Evolutionary conservation across 2,113 vertebrate genomes (phyloP), one percentile per base, ranked within the genome.

Genomic region (Trichechus manatus): DNA sequence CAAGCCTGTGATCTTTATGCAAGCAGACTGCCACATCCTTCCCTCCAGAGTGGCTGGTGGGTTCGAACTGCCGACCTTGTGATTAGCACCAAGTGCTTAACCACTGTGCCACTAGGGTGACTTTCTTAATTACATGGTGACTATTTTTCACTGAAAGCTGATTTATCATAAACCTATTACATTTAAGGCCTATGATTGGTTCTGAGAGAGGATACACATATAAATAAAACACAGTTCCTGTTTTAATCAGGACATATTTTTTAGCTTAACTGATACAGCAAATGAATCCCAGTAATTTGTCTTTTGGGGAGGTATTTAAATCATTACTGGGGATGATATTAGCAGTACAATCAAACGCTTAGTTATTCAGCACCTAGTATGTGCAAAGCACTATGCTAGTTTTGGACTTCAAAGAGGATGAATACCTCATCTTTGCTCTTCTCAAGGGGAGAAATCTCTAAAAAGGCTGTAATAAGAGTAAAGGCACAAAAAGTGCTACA

Each of bases 101-200:
- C n/a, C n/a, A 72, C n/a, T 19, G 47, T 33, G 15, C 17, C 33
- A 8, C 22, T 36, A 36, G 70, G 63, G 25, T 29, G 19, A 25
- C 9, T 64, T 84, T 96, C 75, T 93, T 97, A 97, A 97, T 95
- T 97, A 33, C 89, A 94, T 96, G 94, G 83, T 6, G 19, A 93
- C 86, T 79, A 85, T 95, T 96, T 86, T 94, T 97, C 79, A 63
- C 75, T 87, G 83, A 93, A 91, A 95, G 94, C 44, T 93, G 91
- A 91, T 94, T 98, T 97, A 96, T 95, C 70, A 29, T 74, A 93
- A 93, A 94, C 39, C 39, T 83, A 64, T 85, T 95, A 72, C 31
- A 39, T 81, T 91, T 94, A 72, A 90, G 27, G 11, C 87, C 81
- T 53, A 42, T 25, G 23, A 80, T 93, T 89, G 64, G 63, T 86